Evolutionary conservation across 2,888 invertebrate species (phyloP).

Genomic region (Sesia apiformis): DNA sequence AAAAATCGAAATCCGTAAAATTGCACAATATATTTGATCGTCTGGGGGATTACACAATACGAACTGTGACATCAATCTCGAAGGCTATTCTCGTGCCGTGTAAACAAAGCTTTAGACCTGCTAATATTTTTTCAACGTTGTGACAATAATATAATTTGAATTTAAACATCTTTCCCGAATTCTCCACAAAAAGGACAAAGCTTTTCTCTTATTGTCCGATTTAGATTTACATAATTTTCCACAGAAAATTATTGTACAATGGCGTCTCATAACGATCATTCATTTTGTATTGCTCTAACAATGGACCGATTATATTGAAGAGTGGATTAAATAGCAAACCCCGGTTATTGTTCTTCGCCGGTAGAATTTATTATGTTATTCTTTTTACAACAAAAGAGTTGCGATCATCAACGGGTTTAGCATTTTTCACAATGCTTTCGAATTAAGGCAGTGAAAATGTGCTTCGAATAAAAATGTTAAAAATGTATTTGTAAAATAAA

Average conservation of each 20-base stretch:
- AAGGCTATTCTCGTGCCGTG: no score
- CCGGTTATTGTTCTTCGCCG: background rate
- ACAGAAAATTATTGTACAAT: background rate
- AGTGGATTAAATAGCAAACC: slow-evolving; percentile 9
- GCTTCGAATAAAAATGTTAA: no score
- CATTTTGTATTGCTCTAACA: slow-evolving; percentile 8
- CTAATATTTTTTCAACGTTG: no score
- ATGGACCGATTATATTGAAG: slow-evolving; percentile 18
- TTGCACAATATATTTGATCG: no score
- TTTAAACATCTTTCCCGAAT: background rate
- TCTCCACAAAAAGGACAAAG: background rate
- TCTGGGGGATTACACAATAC: no score
- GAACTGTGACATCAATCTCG: no score
- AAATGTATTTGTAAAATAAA: no score
- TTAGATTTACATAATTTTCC: background rate
- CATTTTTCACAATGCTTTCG: background rate
- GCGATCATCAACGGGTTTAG: background rate
- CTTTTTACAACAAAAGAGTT: background rate
- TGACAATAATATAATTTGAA: background rate
- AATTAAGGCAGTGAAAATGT: background rate
- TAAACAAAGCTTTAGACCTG: no score
- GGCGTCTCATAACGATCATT: background rate
- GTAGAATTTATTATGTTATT: background rate
- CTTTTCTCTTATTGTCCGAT: background rate
- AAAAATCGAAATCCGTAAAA: no score